Percentiles rank a stretch among this genome's conserved stretches.
Evolutionary conservation across 2,888 invertebrate genomes (phyloP).

Genomic region (Pachydiplax longipennis): DNA sequence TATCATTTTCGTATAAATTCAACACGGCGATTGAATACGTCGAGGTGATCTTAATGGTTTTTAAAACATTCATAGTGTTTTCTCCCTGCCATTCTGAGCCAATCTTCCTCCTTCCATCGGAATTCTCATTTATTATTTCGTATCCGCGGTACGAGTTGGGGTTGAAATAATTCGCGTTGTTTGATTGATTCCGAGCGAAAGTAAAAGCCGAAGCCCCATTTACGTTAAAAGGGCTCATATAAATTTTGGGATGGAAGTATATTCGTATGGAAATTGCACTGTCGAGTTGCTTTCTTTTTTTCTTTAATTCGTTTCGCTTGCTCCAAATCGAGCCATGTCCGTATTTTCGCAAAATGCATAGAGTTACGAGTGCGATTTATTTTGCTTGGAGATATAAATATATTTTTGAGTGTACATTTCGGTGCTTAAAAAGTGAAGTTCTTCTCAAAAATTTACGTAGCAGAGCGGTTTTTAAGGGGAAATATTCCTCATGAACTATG

Average conservation of each 20-base stretch:
- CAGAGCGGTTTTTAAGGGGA: too few species aligned
- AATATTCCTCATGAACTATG: too few species aligned
- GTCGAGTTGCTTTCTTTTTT: too few species aligned
- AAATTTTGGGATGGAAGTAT: not conserved
- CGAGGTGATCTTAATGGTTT: not conserved
- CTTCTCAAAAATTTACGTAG: too few species aligned
- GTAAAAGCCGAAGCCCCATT: not conserved
- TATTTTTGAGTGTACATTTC: too few species aligned
- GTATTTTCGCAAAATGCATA: too few species aligned
- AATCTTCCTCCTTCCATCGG: not conserved
- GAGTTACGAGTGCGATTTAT: too few species aligned
- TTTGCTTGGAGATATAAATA: too few species aligned
- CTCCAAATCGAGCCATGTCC: too few species aligned
- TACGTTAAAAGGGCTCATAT: not conserved
- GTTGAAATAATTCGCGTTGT: not conserved
- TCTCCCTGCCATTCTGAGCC: not conserved
- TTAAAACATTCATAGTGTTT: not conserved
- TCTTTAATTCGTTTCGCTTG: too few species aligned
- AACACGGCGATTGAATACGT: not conserved
- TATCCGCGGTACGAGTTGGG: not conserved
- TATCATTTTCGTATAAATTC: not conserved
- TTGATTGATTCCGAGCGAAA: not conserved
- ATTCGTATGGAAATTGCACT: too few species aligned
- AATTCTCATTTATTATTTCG: not conserved
- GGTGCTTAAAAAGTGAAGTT: too few species aligned